Conservation (phyloP, 2,888 invertebrate genomes). For the Coenonympha arcania region DNA sequence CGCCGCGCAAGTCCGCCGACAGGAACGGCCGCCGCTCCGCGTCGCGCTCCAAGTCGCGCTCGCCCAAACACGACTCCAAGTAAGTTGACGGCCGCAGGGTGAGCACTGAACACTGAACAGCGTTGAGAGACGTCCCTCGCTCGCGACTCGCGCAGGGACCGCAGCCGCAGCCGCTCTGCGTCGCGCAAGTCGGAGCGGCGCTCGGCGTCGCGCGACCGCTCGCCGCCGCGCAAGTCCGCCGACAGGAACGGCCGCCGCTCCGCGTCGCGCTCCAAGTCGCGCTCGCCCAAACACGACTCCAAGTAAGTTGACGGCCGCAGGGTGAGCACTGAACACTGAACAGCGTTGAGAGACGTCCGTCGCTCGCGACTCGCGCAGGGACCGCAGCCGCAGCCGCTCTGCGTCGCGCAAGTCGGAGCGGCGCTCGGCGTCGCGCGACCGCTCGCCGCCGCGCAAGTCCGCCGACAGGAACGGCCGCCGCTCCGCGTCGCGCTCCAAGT, state of each 20-base stretch:
- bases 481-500: constrained; percentile 56
- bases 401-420: constrained; percentile 27
- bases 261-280: constrained; percentile 60
- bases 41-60: constrained; percentile 66
- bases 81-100: constrained; percentile 43
- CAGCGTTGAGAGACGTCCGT: too few relatives aligned
- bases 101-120: not conserved
- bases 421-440: constrained; percentile 22
- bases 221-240: constrained; percentile 34
- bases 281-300: constrained; percentile 54
- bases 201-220: constrained; percentile 27
- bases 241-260: constrained; percentile 41
- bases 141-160: constrained; percentile 48
- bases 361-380: constrained; percentile 44
- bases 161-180: constrained; percentile 44
- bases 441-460: constrained; percentile 35
- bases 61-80: constrained; percentile 53
- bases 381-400: constrained; percentile 49
- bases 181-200: constrained; percentile 27
- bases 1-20: constrained; percentile 36
- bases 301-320: constrained; percentile 49
- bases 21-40: constrained; percentile 39
- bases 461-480: constrained; percentile 38
- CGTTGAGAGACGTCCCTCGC: constrained; percentile 31
- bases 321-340: not conserved